Evolutionary conservation across 2,113 vertebrate genomes (phyloP).

Genomic region (Pachycephala philippinensis): DNA sequence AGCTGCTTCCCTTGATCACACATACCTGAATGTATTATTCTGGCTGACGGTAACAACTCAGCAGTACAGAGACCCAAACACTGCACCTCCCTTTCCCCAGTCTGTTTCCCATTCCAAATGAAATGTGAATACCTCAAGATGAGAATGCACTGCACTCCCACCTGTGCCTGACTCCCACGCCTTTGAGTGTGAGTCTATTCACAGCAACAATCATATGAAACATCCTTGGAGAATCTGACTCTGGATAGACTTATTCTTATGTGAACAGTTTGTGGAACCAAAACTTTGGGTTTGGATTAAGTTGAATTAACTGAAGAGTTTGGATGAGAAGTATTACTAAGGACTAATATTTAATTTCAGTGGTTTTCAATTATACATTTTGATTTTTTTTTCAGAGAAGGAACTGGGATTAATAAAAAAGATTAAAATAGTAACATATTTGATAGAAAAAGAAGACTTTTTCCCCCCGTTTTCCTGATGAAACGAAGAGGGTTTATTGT

Average conservation of each 20-base stretch:
- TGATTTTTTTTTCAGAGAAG: background rate
- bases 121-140: background rate
- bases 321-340: background rate
- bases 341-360: background rate
- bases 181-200: background rate
- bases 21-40: rapidly evolving
- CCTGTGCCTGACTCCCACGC: background rate
- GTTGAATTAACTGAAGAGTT: background rate
- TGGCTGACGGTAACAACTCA: background rate
- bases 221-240: background rate
- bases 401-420: background rate
- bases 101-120: background rate
- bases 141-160: background rate
- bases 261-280: background rate
- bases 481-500: background rate
- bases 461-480: background rate
- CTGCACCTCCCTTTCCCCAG: too few species aligned
- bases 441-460: background rate
- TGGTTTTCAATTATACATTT: background rate
- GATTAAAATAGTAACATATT: background rate
- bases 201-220: background rate
- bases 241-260: background rate
- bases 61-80: background rate
- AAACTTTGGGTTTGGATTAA: background rate
- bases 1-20: background rate